These are phyloP conservation scores for Bradypus variegatus DNA, from an alignment of 2,797 vertebrate species.

Conservation along the genomic window DNA sequence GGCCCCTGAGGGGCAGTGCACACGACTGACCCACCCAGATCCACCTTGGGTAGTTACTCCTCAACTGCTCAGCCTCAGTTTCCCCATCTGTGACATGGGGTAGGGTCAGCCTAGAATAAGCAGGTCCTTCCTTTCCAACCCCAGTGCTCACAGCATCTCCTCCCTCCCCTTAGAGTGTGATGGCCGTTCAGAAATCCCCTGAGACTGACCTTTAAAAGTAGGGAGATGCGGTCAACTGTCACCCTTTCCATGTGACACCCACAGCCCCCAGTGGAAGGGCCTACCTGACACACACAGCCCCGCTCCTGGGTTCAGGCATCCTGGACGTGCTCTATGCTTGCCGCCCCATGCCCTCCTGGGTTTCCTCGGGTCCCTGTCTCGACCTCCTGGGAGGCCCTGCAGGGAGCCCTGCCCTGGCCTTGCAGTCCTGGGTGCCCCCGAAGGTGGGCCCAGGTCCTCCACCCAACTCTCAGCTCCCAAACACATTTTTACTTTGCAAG, in stretches of 20 bases:
- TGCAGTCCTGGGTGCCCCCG: background rate
- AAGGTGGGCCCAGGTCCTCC: too few relatives aligned
- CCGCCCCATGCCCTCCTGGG: accelerated
- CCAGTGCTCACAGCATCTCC: background rate
- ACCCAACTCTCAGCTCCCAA: background rate
- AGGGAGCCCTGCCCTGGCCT: background rate
- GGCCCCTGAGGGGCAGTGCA: background rate
- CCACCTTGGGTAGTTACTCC: background rate
- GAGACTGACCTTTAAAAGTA: background rate
- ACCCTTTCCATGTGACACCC: background rate
- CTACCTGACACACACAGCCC: background rate
- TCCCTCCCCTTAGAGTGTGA: accelerated
- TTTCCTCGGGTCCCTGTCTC: background rate
- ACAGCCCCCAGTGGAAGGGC: background rate
- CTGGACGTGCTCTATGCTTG: too few relatives aligned
- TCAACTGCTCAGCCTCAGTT: background rate
- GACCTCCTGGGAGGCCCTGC: background rate
- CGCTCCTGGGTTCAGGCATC: background rate
- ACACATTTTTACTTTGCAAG: background rate
- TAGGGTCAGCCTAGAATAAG: background rate
- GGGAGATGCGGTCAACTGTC: background rate
- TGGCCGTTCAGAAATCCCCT: background rate
- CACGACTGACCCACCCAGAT: background rate
- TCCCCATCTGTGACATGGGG: background rate
- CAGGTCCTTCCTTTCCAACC: background rate